Evolutionary conservation across 2,888 invertebrate genomes (phyloP).

Genomic region (Raillietiella orientalis): DNA sequence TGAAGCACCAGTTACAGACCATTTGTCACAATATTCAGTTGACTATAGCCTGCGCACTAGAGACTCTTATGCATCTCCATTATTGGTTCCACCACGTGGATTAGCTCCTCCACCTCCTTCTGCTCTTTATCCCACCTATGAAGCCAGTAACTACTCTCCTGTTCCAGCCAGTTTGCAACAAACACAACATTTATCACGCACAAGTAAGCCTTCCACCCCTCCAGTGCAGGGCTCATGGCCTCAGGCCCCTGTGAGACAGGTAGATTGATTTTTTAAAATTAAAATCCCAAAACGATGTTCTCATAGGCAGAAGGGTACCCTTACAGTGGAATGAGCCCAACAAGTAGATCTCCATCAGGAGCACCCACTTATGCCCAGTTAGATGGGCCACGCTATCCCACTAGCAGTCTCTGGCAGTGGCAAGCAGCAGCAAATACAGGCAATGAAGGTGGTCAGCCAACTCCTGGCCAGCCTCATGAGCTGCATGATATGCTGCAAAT

Average conservation of each 20-base stretch:
- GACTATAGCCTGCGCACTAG: conserved; percentile 6
- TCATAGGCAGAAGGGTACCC: too few species aligned
- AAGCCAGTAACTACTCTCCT: conserved; percentile 9
- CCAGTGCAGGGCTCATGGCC: conserved; percentile 31
- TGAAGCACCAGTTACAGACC: conserved; percentile 5
- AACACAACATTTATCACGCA: conserved; percentile 29
- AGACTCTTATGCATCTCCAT: too few species aligned
- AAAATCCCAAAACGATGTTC: too few species aligned
- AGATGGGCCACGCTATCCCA: neutral
- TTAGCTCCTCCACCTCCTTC: conserved; percentile 21
- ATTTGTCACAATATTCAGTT: too few species aligned
- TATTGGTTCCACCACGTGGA: too few species aligned
- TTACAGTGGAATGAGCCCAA: too few species aligned
- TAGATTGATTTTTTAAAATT: too few species aligned
- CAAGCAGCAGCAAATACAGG: conserved; percentile 16
- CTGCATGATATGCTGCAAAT: conserved; percentile 76
- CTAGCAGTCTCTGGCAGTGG: conserved; percentile 5
- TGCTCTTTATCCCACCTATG: conserved; percentile 20
- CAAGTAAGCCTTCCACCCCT: conserved; percentile 31
- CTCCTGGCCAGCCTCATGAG: conserved; percentile 27
- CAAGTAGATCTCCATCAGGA: neutral
- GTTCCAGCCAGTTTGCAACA: too few species aligned
- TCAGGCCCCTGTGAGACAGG: conserved; percentile 19
- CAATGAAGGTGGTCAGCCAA: conserved; percentile 9
- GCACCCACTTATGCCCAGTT: conserved; percentile 1